Base-by-base conservation (phyloP, 2,888 invertebrate genomes). In the Hirtodrosophila trivittata region DNA sequence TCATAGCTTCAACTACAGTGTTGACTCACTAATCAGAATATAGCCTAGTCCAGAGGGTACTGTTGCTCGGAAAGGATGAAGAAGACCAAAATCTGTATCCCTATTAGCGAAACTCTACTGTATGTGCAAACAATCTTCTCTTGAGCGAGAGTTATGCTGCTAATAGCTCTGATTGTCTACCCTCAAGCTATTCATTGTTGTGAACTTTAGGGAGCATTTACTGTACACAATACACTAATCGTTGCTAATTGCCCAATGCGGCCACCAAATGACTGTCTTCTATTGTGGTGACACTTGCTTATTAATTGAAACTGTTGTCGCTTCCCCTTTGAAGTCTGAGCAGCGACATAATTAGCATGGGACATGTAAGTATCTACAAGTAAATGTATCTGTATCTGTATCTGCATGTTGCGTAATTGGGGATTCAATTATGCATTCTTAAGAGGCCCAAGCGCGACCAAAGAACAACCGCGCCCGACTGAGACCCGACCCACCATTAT, bases 351-450 rank as follows among this genome's bases (percentile, higher is more conserved):
- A 67, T 55, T 60, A 49, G 26, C 42, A 46, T 38, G 50, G 43
- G 28, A 32, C 35, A 49, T 37, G 26, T 13, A 16, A 14, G 8
- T n/a, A 10, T 37, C 3, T 42, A 13, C n/a, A n/a, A 3, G 14
- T 12, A 14, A 28, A 3, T 42, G 14, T 16, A n/a, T 7, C n/a
- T 33, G 25, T 41, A 32, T 35, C 7, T 10, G 16, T 45, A 51
- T 50, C 45, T 46, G 58, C 43, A 50, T 55, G 62, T 78, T 85
- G 78, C 83, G 63, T 82, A 85, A 85, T 82, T 85, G 68, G 42
- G 67, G 66, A 75, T 69, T 82, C 76, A 78, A 80, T 80, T 80
- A 85, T 69, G 69, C 50, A 70, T 59, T 75, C 71, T 68, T 39
- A 21, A 32, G 10, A 41, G 32, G 39, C 41, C 25, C 30, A 39